Percentiles rank a stretch among this genome's conserved stretches.
Evolutionary conservation across 2,888 invertebrate species (phyloP).

Genomic region (Sympetrum striolatum): DNA sequence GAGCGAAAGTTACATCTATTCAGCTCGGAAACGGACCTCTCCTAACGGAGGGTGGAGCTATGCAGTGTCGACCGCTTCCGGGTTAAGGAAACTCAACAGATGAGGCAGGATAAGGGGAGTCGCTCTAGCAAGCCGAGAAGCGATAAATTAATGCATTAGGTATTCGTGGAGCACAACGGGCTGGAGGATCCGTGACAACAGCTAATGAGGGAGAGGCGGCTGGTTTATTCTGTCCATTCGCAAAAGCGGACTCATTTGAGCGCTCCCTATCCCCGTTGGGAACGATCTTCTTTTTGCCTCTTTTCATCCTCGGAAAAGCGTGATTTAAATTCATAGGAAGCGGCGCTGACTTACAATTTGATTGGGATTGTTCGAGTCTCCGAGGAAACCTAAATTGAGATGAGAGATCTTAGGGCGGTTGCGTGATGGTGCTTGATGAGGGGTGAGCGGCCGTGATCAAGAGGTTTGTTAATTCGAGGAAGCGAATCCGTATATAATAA

Average conservation of each 20-base stretch:
- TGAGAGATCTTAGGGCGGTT: not conserved
- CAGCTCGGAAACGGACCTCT: not conserved
- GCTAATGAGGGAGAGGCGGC: not conserved
- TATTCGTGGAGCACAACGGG: not conserved
- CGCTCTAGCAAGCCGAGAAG: not conserved
- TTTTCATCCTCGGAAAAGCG: not conserved
- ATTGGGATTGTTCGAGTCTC: not conserved
- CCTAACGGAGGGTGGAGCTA: conserved; percentile 9
- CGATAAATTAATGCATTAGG: not conserved
- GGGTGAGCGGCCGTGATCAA: not conserved
- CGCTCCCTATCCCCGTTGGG: not conserved
- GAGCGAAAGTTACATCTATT: not conserved
- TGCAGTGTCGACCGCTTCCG: not conserved
- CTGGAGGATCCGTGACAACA: not conserved
- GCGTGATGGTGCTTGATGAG: not conserved
- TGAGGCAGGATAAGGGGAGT: not conserved
- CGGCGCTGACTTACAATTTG: not conserved
- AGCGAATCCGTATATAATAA: not conserved
- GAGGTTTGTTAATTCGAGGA: not conserved
- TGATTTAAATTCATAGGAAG: not conserved
- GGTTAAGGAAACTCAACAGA: conserved; percentile 12
- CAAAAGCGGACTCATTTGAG: not conserved
- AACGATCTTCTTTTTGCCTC: not conserved
- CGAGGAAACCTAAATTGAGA: not conserved
- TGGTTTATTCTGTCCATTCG: not conserved